Base-by-base conservation (phyloP, 1,140 invertebrate genomes). In the Listronotus oregonensis region DNA sequence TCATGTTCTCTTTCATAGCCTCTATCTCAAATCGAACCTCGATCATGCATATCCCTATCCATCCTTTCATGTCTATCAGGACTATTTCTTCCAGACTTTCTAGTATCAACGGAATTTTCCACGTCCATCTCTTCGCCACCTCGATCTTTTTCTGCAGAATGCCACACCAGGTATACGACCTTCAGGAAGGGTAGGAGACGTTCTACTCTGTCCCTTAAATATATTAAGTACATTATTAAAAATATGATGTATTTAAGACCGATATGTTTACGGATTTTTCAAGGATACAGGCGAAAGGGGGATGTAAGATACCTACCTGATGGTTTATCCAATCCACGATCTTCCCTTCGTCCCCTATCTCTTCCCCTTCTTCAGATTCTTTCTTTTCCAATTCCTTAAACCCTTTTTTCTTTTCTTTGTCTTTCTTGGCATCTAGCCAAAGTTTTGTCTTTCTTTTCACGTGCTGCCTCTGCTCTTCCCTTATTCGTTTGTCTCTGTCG, bases 371-470 rank as follows among this genome's bases (percentile, higher is more conserved):
- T 67, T 81, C 69, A 71, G 77, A 63, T 57, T 78, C 74, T 75
- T 82, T 64, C 73, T 79, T 52, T 72, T 78, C 71, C 70, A 73
- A 62, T 75, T 83, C 71, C 71, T 80, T 57, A 65, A 84, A 77
- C 61, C 87, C 79, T 66, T 88, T 86, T 6, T 86, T 78, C 61
- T n/a, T 87, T 86, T 57, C 86, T 80, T 64, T 85, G 83, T 8
- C 83, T 77, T 62, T 85, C 84, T 69, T 85, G 83, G 64, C 82
- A 82, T 32, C 84, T 77, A 0, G 83, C 83, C 59, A 84, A 72
- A 0, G 82, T 82, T 64, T 77, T 87, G 81, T 69, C 84, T 76
- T 69, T 85, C 83, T 84, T 85, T 63, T 85, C 82, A 14, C 83
- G 71, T 1, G 82, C 82, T 0, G 82, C 80, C 67, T 84, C 82